phyloP scores from a whole-genome alignment of 2,113 vertebrate genomes.

The Origma solitaria region DNA sequence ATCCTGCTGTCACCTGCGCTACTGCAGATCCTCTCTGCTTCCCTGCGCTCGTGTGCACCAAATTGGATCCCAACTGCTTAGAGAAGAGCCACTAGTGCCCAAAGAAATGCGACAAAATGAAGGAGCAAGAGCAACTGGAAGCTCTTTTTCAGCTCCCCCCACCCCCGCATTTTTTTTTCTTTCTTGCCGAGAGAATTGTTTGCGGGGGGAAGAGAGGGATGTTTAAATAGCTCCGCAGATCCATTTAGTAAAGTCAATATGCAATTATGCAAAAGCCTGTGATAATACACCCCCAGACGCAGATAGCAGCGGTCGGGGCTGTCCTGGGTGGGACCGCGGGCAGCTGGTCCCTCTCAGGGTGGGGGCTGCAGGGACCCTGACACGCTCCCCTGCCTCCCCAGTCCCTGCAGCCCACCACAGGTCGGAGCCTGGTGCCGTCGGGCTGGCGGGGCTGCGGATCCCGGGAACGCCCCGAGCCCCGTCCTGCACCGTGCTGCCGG shows the following conservation, averaged over 20 bases:
- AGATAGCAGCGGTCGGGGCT: neutral
- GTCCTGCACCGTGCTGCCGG: neutral
- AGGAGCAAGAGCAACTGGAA: neutral
- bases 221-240: slow-evolving; percentile 4
- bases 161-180: neutral
- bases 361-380: neutral
- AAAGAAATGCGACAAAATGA: accelerated
- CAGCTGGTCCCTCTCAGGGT: neutral
- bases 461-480: neutral
- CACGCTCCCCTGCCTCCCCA: neutral
- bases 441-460: neutral
- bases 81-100: neutral
- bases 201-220: neutral
- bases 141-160: neutral
- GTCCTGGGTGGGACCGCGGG: neutral
- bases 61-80: neutral
- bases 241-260: slow-evolving; percentile 47
- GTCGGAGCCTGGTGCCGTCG: neutral
- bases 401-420: neutral
- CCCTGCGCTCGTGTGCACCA: neutral
- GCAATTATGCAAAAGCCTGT: slow-evolving; percentile 23
- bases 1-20: neutral
- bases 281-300: neutral
- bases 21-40: neutral
- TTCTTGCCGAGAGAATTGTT: neutral